Base-by-base conservation (phyloP, 2,888 invertebrate genomes). In the Oligia fasciuncula region DNA sequence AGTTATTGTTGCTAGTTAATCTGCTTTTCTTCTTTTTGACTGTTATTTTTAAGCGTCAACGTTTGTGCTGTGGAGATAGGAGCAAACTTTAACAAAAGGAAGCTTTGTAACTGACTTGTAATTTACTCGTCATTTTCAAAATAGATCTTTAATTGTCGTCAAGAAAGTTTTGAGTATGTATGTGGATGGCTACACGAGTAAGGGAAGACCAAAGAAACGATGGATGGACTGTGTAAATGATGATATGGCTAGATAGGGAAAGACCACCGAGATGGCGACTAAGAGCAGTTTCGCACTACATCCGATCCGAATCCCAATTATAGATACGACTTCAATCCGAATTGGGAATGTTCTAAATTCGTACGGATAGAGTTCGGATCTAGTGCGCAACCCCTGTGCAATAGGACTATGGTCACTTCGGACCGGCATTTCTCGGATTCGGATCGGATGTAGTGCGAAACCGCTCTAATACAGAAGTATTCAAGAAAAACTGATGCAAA, bases 1-100 rank as follows among this genome's bases (percentile, higher is more conserved):
- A 84, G 74, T 81, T 75, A 86, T 83, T 88, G 89, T 87, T 87
- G 72, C 54, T 76, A 78, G 81, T 81, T 87, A 86, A 87, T 87
- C 87, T 78, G 76, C 80, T 87, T 80, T 85, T 40, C 74, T 74
- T 19, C 57, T 67, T 74, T 81, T 72, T 71, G 70, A 70, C 46
- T 46, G 63, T 71, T 80, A 77, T 73, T 82, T 75, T 23, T 17
- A 76, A 75, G 69, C 67, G 71, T 68, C 51, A 35, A n/a, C 51
- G 43, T 49, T 57, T 72, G 72, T 51, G 29, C 63, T 54, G 43
- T 40, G 67, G 17, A 57, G 49, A 57, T 63, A 54, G 14, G 14
- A 65, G 73, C 29, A 29, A 29, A 29, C 29, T 43, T 40, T 0
- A 65, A 65, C 40, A 65, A 65, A 65, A 40, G 40, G 2, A 40